These are phyloP conservation scores for Alentia gelatinosa DNA, from an alignment of 2,888 invertebrate genomes.

Conservation along the genomic window DNA sequence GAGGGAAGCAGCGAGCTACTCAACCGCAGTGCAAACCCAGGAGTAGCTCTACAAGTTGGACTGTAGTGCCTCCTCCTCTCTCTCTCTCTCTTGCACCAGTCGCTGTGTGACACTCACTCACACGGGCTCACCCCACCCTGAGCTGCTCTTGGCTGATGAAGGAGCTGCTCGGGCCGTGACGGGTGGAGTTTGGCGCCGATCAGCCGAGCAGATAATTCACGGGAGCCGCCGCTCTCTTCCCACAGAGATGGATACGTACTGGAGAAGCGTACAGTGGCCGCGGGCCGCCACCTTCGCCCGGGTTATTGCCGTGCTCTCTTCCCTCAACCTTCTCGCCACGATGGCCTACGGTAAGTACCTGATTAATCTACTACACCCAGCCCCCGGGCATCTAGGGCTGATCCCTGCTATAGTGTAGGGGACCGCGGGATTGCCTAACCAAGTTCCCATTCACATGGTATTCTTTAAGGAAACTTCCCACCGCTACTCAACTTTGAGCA, in stretches of 20 bases:
- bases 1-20: neutral
- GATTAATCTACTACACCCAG: neutral
- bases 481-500: too few relatives aligned
- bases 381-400: neutral
- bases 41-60: neutral
- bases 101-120: too few relatives aligned
- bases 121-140: too few relatives aligned
- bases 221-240: neutral
- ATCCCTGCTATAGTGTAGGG: neutral
- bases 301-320: constrained; percentile 14
- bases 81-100: too few relatives aligned
- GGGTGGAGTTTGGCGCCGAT: neutral
- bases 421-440: too few relatives aligned
- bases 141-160: neutral
- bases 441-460: too few relatives aligned
- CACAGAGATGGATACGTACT: constrained; percentile 42
- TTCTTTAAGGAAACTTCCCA: too few relatives aligned
- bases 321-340: constrained; percentile 25
- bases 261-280: constrained; percentile 6
- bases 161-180: neutral
- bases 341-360: constrained; percentile 36
- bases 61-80: too few relatives aligned
- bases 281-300: neutral
- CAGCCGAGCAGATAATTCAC: constrained; percentile 18
- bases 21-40: neutral